Conservation (phyloP, 1,140 invertebrate genomes). For the Drosophila takahashii region DNA sequence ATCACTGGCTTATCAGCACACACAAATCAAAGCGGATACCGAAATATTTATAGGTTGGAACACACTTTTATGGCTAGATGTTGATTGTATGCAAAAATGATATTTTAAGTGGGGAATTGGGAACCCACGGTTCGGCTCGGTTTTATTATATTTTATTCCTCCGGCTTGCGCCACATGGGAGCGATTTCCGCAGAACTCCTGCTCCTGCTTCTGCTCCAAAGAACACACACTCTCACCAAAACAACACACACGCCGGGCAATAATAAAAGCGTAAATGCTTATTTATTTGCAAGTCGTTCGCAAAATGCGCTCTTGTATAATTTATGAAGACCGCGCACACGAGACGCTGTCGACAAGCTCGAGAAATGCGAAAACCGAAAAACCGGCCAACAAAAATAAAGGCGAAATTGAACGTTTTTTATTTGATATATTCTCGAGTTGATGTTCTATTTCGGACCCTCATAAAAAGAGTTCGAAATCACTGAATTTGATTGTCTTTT, state of each 20-base stretch:
- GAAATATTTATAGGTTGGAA: constrained; percentile 22
- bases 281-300: constrained; percentile 82
- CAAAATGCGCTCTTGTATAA: constrained; percentile 78
- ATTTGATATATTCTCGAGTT: constrained; percentile 43
- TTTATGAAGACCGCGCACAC: constrained; percentile 79
- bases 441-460: constrained; percentile 63
- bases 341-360: constrained; percentile 29
- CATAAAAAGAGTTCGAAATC: constrained; percentile 58
- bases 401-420: constrained; percentile 69
- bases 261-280: constrained; percentile 82
- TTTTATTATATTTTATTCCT: constrained; percentile 57
- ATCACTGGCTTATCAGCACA: constrained; percentile 52
- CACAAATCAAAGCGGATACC: constrained; percentile 63
- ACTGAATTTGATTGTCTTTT: constrained; percentile 56
- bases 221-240: constrained; percentile 18
- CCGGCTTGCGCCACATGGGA: constrained; percentile 71
- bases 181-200: constrained; percentile 65
- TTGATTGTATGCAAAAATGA: constrained; percentile 63
- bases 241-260: constrained; percentile 55
- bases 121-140: constrained; percentile 19
- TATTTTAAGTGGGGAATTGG: constrained; percentile 39
- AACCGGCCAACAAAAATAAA: constrained; percentile 22
- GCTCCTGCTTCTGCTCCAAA: constrained; percentile 22
- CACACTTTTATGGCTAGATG: constrained; percentile 34
- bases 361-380: constrained; percentile 16